phyloP scores from a whole-genome alignment of 2,113 vertebrate genomes.

The Capricornis sumatraensis region DNA sequence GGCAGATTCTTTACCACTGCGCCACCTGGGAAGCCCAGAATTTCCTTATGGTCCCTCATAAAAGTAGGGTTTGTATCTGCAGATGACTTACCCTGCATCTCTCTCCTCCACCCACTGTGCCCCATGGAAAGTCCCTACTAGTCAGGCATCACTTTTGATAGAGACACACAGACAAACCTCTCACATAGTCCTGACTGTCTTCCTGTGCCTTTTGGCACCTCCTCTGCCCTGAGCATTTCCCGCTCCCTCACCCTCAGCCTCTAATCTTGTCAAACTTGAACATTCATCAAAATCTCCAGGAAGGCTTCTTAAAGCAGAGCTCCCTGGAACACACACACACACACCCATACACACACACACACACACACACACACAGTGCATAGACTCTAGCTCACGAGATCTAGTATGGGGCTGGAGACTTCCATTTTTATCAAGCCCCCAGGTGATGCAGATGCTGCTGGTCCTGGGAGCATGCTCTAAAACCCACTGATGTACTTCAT shows the following conservation, averaged over 20 bases:
- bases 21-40: not conserved
- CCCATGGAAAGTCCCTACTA: not conserved
- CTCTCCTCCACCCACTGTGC: accelerated
- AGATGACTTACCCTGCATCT: not conserved
- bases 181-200: not conserved
- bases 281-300: not conserved
- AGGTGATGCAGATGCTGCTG: too few relatives aligned
- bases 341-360: not conserved
- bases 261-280: not conserved
- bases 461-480: not conserved
- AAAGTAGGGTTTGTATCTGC: not conserved
- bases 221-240: not conserved
- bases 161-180: not conserved
- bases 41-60: not conserved
- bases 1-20: not conserved
- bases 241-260: not conserved
- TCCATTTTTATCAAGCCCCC: not conserved
- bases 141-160: not conserved
- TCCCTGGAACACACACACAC: not conserved
- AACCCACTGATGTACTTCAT: not conserved
- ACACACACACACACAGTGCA: not conserved
- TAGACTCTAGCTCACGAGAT: not conserved
- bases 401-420: not conserved
- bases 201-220: not conserved
- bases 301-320: not conserved